Evolutionary conservation across 2,113 vertebrate species (phyloP).

Genomic region (Nycticryphes semicollaris): DNA sequence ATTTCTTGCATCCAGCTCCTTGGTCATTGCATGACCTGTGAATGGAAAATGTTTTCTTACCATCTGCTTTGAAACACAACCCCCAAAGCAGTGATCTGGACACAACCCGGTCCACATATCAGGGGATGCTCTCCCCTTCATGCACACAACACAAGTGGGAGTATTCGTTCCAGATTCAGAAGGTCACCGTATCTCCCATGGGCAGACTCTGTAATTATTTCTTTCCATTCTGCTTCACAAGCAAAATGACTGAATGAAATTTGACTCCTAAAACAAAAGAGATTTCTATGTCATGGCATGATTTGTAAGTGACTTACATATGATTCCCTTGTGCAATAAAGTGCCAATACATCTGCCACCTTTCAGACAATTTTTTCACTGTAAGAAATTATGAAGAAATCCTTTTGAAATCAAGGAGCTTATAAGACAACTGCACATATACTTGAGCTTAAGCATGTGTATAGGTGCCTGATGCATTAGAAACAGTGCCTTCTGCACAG

Average conservation of each 20-base stretch:
- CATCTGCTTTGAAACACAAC: not conserved
- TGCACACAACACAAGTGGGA: not conserved
- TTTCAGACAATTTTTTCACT: not conserved
- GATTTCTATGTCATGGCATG: not conserved
- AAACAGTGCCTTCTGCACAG: not conserved
- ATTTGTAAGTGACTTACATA: not conserved
- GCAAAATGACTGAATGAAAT: not conserved
- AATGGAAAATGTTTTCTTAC: not conserved
- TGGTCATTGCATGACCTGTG: not conserved
- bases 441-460: not conserved
- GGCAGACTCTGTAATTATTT: not conserved
- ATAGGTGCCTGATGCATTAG: not conserved
- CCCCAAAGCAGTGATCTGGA: not conserved
- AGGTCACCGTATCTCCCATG: not conserved
- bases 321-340: not conserved
- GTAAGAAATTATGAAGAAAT: not conserved
- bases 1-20: not conserved
- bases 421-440: not conserved
- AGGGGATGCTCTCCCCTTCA: not conserved
- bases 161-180: not conserved
- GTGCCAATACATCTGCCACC: not conserved
- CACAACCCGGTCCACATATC: rapidly evolving
- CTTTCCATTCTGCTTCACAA: not conserved
- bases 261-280: not conserved
- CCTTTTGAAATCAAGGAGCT: not conserved